Conservation (phyloP, 2,888 invertebrate genomes). For the Drosophila suboccidentalis region DNA sequence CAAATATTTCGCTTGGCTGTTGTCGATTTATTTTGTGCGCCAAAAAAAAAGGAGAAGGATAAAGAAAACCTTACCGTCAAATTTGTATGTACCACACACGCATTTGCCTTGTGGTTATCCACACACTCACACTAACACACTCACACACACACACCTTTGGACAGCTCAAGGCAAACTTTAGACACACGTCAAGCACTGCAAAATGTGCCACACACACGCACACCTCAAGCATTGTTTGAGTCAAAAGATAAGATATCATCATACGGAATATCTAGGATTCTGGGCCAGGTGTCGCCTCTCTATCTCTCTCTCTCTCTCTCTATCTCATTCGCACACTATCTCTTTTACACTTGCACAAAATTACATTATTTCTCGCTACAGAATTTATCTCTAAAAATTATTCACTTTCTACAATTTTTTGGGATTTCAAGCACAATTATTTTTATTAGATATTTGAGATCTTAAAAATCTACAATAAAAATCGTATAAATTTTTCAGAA, state of each 20-base stretch:
- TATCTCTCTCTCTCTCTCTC: not conserved
- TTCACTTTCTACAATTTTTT: too few species aligned
- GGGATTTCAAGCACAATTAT: too few species aligned
- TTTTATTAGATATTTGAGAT: too few species aligned
- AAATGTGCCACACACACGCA: conserved; percentile 24
- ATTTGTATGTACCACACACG: conserved; percentile 60
- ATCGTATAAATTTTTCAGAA: too few species aligned
- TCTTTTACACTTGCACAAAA: not conserved
- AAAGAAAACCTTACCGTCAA: conserved; percentile 36
- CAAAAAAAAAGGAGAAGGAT: conserved; percentile 6
- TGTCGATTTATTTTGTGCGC: conserved; percentile 66
- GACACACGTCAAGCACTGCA: conserved; percentile 26
- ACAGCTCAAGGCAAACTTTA: conserved; percentile 38
- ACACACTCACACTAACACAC: conserved; percentile 18
- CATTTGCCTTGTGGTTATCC: conserved; percentile 56
- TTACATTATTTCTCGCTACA: too few species aligned
- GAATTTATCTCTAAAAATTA: too few species aligned
- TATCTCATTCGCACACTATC: not conserved
- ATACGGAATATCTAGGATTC: conserved; percentile 22
- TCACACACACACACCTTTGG: conserved; percentile 22
- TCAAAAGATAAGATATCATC: conserved; percentile 19
- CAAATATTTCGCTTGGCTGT: conserved; percentile 38
- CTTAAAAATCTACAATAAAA: too few species aligned
- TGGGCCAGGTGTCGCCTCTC: conserved; percentile 6
- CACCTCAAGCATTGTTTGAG: conserved; percentile 12